Conservation (phyloP, 1,140 invertebrate species). For the Hylaeus volcanicus region DNA sequence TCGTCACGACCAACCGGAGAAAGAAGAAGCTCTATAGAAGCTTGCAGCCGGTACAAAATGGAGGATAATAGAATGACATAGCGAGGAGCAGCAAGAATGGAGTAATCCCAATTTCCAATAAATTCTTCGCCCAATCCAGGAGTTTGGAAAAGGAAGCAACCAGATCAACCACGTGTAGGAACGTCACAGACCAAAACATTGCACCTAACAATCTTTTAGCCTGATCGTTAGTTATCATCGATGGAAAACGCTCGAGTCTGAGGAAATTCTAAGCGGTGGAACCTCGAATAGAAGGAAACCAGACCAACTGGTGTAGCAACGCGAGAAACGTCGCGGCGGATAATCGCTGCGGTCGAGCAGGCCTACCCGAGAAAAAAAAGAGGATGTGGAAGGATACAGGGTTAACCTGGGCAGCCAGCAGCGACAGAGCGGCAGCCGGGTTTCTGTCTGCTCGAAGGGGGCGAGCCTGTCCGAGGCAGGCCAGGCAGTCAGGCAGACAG, state of each 20-base stretch:
- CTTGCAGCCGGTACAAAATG: not conserved
- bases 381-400: conserved; percentile 34
- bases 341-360: no score
- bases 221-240: no score
- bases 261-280: no score
- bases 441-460: conserved; percentile 65
- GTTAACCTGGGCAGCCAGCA: conserved; percentile 42
- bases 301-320: not conserved
- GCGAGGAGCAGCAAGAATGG: no score
- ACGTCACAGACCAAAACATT: no score
- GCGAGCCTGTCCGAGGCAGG: conserved; percentile 68
- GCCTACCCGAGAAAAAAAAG: not conserved
- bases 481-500: conserved; percentile 72
- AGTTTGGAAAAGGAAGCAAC: no score
- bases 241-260: no score
- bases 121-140: no score
- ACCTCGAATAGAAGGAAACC: not conserved
- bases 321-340: not conserved
- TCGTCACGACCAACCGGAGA: not conserved
- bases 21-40: not conserved
- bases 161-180: no score
- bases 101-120: no score
- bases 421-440: conserved; percentile 41
- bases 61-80: no score
- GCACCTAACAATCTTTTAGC: no score